phyloP scores from a whole-genome alignment of 2,113 vertebrate species.

The Siniperca knerii region DNA sequence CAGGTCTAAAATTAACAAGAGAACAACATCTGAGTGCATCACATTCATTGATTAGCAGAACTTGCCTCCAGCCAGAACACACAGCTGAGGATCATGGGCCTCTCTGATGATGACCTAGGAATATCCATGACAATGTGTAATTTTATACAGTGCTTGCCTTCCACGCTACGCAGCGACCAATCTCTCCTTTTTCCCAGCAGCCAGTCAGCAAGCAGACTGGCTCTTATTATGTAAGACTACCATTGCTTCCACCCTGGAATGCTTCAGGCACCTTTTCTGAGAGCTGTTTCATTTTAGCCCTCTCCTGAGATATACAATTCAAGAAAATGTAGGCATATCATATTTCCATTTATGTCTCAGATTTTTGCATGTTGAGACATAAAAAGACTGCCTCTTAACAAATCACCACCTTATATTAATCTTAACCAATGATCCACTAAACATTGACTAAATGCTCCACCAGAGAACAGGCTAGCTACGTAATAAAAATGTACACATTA shows the following conservation, averaged over 20 bases:
- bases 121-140: slow-evolving; percentile 62
- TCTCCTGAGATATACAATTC: neutral
- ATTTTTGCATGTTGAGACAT: neutral
- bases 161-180: slow-evolving; percentile 16
- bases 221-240: slow-evolving; percentile 47
- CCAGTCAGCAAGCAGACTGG: slow-evolving; percentile 24
- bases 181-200: slow-evolving; percentile 19
- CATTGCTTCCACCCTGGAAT: slow-evolving; percentile 30
- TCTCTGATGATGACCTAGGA: slow-evolving; percentile 72
- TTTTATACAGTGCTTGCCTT: slow-evolving; percentile 47
- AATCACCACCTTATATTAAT: neutral
- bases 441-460: too few relatives aligned
- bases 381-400: neutral
- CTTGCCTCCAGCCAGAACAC: slow-evolving; percentile 64
- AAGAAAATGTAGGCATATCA: neutral
- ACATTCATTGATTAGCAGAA: slow-evolving; percentile 66
- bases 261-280: slow-evolving; percentile 31
- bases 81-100: slow-evolving; percentile 82
- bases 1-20: slow-evolving; percentile 71
- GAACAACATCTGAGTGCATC: slow-evolving; percentile 64
- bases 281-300: neutral
- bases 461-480: too few relatives aligned
- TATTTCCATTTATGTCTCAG: neutral
- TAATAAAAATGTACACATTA: neutral
- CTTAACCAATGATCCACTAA: neutral